Evolutionary conservation across 2,797 vertebrate species (phyloP), one percentile per base, ranked within the genome.

Genomic region (Philypnodon macrostomus): DNA sequence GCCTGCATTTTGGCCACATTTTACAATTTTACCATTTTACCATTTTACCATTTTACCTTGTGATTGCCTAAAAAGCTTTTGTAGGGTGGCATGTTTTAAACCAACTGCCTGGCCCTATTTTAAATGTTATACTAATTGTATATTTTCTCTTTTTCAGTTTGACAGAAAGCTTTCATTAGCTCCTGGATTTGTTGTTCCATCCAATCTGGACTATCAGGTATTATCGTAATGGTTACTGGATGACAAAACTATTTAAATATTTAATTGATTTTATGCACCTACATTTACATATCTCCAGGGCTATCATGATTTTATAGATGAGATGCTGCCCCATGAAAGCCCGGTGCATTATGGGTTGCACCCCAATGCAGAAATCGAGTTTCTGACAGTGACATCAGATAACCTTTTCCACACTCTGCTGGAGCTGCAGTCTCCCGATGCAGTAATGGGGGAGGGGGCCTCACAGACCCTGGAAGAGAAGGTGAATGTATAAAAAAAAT

Each of bases 321-420:
- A 93, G 84, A 92, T 85, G 86, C 73, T 85, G 23, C 87, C 86
- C 51, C 90, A 82, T 1, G 80, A 90, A 72, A 91, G 88, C 71
- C 86, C 88, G 12, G 81, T 87, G 70, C 74, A 78, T 87, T 92
- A 90, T 55, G 89, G 90, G 58, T 61, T 87, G 11, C 88, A 90
- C 74, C 89, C 89, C 59, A 92, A 92, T 0, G 84, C 83, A 23
- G 91, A 93, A 73, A 91, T 80, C 35, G 89, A 90, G 79, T 91
- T 92, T 79, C 66, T 91, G 56, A 88, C 88, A 3, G 86, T 86
- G 75, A 91, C 90, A 13, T 89, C 89, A 18, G 89, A 89, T 77
- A 88, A 81, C 61, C 79, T 87, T 52, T 90, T 93, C 77, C 88
- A 79, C 79, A 90, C 86, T 23, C 84, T 93, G 67, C 87, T 91